Conservation (phyloP, 1,140 invertebrate species). For the Sarcophaga peregrina region DNA sequence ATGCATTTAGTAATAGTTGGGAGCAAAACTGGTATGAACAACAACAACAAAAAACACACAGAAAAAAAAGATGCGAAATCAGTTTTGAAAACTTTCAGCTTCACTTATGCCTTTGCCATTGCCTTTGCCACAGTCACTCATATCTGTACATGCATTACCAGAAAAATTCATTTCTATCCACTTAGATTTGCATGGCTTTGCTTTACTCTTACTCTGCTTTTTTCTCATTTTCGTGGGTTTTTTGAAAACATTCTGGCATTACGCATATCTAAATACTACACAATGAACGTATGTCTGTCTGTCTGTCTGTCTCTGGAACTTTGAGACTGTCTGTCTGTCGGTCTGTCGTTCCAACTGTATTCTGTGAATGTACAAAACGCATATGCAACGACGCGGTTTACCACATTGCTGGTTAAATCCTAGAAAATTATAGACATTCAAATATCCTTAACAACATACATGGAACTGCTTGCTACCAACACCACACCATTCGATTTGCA, state of each 20-base stretch:
- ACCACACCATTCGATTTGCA: no score
- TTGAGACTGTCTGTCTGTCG: neutral
- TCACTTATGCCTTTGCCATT: conserved; percentile 7
- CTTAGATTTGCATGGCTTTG: neutral
- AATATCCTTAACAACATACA: neutral
- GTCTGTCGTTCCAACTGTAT: conserved; percentile 12
- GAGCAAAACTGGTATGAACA: neutral
- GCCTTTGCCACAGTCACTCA: neutral
- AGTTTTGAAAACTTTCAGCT: neutral
- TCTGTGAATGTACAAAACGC: conserved; percentile 10
- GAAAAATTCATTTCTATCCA: conserved; percentile 29
- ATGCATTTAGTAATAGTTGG: neutral
- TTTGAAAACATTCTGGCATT: conserved; percentile 3
- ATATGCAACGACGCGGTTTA: conserved; percentile 39
- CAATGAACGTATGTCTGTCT: conserved; percentile 7
- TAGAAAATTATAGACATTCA: conserved; percentile 35
- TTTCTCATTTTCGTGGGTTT: neutral
- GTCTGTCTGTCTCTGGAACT: neutral
- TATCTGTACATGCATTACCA: neutral
- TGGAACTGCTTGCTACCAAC: no score
- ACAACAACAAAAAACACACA: neutral
- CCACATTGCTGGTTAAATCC: conserved; percentile 38
- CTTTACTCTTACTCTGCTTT: neutral
- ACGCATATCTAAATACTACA: conserved; percentile 27
- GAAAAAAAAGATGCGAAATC: conserved; percentile 17